A percentile compares a stretch with the other conserved stretches of the same genome.
Evolutionary conservation across 2,113 vertebrate species (phyloP).

Genomic region (Panthera tigris): DNA sequence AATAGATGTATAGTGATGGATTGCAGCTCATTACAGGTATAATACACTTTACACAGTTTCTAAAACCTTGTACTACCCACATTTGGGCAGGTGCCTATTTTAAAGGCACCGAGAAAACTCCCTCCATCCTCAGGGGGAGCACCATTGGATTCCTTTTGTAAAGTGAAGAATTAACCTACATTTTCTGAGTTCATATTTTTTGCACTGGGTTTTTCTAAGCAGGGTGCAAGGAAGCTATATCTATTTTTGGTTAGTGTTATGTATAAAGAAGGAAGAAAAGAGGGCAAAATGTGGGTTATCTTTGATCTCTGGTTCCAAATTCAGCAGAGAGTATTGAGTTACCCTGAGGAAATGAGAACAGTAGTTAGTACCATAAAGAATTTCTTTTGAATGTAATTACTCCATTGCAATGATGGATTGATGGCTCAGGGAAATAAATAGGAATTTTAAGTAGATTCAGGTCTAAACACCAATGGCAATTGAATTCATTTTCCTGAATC

Average conservation of each 20-base stretch:
- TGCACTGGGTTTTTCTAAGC: background rate
- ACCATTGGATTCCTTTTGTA: background rate
- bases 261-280: slow-evolving; percentile 17
- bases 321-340: background rate
- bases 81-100: background rate
- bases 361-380: background rate
- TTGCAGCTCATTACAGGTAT: background rate
- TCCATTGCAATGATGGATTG: background rate
- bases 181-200: background rate
- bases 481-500: slow-evolving; percentile 47
- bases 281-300: slow-evolving; percentile 43
- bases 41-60: background rate
- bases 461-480: background rate
- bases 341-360: background rate
- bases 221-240: background rate
- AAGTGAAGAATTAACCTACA: background rate
- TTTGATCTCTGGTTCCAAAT: slow-evolving; percentile 57
- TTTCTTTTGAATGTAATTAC: slow-evolving; percentile 8
- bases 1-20: background rate
- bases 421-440: background rate
- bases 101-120: background rate
- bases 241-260: slow-evolving; percentile 2
- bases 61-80: background rate
- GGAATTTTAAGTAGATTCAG: background rate
- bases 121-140: background rate